phyloP scores from a whole-genome alignment of 2,888 invertebrate genomes.

The Opisthograptis luteolata region DNA sequence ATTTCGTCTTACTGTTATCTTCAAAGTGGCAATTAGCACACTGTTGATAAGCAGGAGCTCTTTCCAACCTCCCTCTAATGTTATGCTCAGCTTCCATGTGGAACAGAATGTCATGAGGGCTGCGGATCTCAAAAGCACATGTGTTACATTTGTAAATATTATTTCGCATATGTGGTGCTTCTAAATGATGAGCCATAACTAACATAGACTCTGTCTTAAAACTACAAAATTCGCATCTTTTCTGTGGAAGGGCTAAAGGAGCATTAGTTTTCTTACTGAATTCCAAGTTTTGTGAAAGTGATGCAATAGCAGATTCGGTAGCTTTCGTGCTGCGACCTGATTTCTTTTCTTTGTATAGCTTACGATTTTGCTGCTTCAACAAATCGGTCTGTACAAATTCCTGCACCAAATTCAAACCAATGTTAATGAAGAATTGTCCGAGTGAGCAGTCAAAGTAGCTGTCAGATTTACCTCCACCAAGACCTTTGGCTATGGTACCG shows the following conservation, averaged over 20 bases:
- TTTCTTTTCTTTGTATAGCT: constrained; percentile 89
- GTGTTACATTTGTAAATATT: constrained; percentile 95
- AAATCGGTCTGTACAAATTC: constrained; percentile 97
- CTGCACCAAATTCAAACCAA: constrained; percentile 96
- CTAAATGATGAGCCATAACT: constrained; percentile 95
- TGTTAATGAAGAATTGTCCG: constrained; percentile 96
- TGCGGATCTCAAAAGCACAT: constrained; percentile 93
- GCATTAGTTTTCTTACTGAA: constrained; percentile 95
- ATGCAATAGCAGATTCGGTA: constrained; percentile 92
- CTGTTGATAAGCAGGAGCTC: constrained; percentile 95
- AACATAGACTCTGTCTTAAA: constrained; percentile 95
- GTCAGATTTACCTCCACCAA: constrained; percentile 81
- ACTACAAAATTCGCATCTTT: constrained; percentile 95
- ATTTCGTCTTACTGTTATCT: constrained; percentile 96
- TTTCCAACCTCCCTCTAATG: constrained; percentile 93
- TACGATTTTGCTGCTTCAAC: constrained; percentile 93
- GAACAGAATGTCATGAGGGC: constrained; percentile 94
- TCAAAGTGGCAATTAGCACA: constrained; percentile 98
- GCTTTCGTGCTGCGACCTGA: constrained; percentile 87
- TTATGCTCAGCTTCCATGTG: constrained; percentile 98
- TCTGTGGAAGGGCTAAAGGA: constrained; percentile 90
- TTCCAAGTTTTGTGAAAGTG: constrained; percentile 93
- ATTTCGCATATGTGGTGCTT: constrained; percentile 96
- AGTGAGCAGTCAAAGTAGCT: constrained; percentile 95
- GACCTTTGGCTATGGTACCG: constrained; percentile 67